Percentiles rank a stretch among this genome's conserved stretches.
phyloP scores from a whole-genome alignment of 1,140 invertebrate species.

The Caenorhabditis briggsae region DNA sequence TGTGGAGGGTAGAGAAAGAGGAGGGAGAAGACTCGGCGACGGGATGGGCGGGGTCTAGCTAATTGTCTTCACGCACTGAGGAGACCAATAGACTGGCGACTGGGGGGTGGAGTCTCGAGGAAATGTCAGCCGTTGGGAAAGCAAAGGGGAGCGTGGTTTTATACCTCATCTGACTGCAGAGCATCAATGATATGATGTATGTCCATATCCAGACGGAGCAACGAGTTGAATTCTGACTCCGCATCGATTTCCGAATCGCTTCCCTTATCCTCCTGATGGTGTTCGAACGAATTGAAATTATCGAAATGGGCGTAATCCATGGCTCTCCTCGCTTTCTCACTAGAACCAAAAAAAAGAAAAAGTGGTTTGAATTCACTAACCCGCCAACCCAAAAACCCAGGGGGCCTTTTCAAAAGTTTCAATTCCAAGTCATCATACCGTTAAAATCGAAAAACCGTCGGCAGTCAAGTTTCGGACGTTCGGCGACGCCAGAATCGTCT shows the following conservation, averaged over 20 bases:
- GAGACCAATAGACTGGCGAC: conserved; percentile 26
- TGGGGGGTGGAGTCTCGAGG: conserved; percentile 1
- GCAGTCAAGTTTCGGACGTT: too few species aligned
- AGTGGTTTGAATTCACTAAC: too few species aligned
- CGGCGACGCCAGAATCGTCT: background rate
- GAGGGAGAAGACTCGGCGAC: background rate
- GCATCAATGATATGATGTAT: conserved; percentile 4
- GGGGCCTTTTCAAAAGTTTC: too few species aligned
- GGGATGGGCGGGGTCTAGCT: conserved; percentile 14
- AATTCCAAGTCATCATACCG: too few species aligned
- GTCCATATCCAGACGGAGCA: conserved; percentile 30
- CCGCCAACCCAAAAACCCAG: too few species aligned
- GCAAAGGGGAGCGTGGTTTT: too few species aligned
- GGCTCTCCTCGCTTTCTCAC: background rate
- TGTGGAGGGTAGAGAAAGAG: background rate
- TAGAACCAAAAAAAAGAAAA: too few species aligned
- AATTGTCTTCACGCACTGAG: background rate
- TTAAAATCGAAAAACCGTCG: too few species aligned
- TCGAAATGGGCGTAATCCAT: too few species aligned
- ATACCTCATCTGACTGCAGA: conserved; percentile 15
- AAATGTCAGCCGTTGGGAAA: background rate
- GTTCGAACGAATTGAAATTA: too few species aligned
- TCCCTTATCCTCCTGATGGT: background rate
- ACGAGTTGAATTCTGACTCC: background rate
- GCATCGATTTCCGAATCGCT: background rate